phyloP scores from a whole-genome alignment of 2,113 vertebrate genomes.

The Dissostichus mawsoni region DNA sequence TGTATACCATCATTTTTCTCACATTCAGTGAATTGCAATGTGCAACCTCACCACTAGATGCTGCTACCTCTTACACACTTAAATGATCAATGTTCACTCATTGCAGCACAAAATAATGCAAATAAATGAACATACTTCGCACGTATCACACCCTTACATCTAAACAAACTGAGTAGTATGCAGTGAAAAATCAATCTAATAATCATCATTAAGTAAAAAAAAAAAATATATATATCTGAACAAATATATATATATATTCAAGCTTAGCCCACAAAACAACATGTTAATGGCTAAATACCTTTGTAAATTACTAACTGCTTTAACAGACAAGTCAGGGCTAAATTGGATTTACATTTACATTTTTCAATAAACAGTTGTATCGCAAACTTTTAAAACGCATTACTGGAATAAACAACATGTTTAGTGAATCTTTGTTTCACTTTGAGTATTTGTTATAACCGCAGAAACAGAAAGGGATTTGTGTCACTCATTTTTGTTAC shows the following conservation, averaged over 20 bases:
- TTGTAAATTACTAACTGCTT: not conserved
- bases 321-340: not conserved
- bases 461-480: conserved; percentile 13
- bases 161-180: not conserved
- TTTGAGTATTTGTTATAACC: not conserved
- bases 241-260: not conserved
- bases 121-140: not conserved
- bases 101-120: conserved; percentile 1
- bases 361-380: not conserved
- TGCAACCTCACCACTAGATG: too few species aligned
- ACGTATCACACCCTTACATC: not conserved
- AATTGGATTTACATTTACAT: not conserved
- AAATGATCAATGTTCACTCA: not conserved
- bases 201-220: not conserved
- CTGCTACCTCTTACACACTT: too few species aligned
- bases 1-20: too few species aligned
- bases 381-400: not conserved
- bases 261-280: not conserved
- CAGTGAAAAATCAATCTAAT: not conserved
- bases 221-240: not conserved
- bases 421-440: not conserved
- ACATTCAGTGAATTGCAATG: too few species aligned
- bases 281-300: not conserved
- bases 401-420: not conserved
- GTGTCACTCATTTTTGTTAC: conserved; percentile 14